A percentile compares a stretch with the other conserved stretches of the same genome.
Conservation (phyloP, 2,113 vertebrate species). For the Mustela nigripes region DNA sequence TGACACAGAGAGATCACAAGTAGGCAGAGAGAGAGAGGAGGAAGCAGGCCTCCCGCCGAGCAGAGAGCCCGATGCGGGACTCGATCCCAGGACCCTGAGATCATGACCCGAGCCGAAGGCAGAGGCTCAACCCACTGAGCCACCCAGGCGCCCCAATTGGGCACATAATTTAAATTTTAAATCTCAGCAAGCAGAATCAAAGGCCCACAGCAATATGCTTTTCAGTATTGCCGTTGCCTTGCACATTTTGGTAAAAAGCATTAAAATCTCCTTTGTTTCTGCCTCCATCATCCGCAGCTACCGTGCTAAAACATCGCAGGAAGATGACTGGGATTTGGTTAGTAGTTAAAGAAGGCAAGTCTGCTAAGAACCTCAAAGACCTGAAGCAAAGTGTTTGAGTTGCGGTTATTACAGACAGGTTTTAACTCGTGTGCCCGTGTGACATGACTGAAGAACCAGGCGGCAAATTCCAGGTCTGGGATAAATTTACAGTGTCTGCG, state of each 20-base stretch:
- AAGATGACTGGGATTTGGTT: background rate
- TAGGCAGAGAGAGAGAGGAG: no score
- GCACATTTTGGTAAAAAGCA: background rate
- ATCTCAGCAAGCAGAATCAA: background rate
- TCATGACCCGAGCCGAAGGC: no score
- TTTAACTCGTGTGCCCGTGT: background rate
- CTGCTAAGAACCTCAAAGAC: background rate
- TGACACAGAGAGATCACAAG: no score
- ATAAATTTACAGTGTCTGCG: constrained; percentile 23
- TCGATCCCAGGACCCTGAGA: no score
- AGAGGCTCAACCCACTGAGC: no score
- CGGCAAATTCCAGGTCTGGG: background rate
- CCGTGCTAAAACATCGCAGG: background rate
- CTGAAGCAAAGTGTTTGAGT: background rate
- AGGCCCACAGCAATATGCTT: background rate
- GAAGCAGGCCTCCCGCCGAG: no score
- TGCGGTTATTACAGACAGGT: background rate
- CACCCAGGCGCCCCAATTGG: background rate
- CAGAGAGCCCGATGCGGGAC: no score
- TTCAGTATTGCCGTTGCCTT: background rate
- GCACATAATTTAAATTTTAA: background rate
- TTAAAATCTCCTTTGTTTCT: background rate
- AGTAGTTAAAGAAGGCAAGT: background rate
- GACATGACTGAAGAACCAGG: background rate
- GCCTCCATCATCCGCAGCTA: background rate